These are phyloP conservation scores for Heliconius cydno DNA, from an alignment of 2,888 invertebrate genomes.

Conservation along the genomic window DNA sequence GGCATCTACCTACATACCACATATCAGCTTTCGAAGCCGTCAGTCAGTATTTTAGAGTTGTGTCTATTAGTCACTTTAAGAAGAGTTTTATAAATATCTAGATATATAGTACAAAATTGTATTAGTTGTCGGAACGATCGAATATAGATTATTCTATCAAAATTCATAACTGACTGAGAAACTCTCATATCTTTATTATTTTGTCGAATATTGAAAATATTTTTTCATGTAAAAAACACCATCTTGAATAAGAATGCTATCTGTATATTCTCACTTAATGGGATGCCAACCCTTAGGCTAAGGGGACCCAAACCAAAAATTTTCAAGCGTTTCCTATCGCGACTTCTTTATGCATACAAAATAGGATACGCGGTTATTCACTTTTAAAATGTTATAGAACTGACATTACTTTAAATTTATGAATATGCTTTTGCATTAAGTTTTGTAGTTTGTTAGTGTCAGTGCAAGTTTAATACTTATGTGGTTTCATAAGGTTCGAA, in stretches of 20 bases:
- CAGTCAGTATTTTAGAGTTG: too few relatives aligned
- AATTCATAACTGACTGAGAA: background rate
- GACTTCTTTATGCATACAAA: conserved; percentile 48
- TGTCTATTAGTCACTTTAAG: too few relatives aligned
- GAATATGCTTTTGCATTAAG: conserved; percentile 14
- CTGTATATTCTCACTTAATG: conserved; percentile 16
- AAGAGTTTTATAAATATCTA: too few relatives aligned
- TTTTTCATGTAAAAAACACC: background rate
- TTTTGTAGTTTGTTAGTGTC: conserved; percentile 9
- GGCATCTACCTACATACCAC: too few relatives aligned
- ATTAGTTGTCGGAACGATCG: too few relatives aligned
- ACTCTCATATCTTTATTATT: background rate
- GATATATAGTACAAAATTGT: too few relatives aligned
- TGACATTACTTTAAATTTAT: conserved; percentile 18
- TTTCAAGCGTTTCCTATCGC: conserved; percentile 25
- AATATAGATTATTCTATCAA: background rate
- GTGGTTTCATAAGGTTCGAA: background rate
- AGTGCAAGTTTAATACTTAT: background rate
- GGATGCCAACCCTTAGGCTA: conserved; percentile 17
- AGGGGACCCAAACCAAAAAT: conserved; percentile 35
- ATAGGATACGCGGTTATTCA: conserved; percentile 62
- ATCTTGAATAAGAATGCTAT: background rate
- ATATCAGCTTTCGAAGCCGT: too few relatives aligned
- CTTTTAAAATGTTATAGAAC: conserved; percentile 39
- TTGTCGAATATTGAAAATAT: background rate